A percentile compares a stretch with the other conserved stretches of the same genome.
Conservation (phyloP, 2,888 invertebrate species). For the Myopa tessellatipennis region DNA sequence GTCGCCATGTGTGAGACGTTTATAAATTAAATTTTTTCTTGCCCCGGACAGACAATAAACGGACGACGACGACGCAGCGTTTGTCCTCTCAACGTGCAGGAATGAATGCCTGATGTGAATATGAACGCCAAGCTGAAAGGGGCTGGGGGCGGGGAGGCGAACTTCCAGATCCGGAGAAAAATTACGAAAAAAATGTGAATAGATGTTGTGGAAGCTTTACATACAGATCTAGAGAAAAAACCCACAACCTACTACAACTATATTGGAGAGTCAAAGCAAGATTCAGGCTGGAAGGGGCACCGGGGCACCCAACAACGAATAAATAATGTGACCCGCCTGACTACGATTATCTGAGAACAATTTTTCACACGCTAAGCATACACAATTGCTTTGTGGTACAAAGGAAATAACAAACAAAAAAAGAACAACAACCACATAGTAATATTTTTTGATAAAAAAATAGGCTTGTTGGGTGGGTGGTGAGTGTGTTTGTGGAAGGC, state of each 20-base stretch:
- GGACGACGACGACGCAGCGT: constrained; percentile 17
- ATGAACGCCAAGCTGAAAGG: constrained; percentile 2
- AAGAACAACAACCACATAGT: neutral
- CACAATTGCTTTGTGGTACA: constrained; percentile 29
- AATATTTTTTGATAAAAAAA: neutral
- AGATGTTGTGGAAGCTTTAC: constrained; percentile 5
- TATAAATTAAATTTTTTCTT: constrained; percentile 37
- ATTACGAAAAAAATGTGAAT: constrained; percentile 10
- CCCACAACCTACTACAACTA: no score
- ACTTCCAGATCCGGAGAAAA: neutral
- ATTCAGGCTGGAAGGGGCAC: neutral
- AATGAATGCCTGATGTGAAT: constrained; percentile 35
- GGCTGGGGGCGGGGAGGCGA: neutral
- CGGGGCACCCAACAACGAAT: constrained; percentile 12
- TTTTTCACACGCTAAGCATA: constrained; percentile 64
- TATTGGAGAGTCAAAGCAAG: neutral
- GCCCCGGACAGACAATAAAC: constrained; percentile 26
- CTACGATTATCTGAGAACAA: constrained; percentile 64
- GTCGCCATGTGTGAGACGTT: constrained; percentile 38
- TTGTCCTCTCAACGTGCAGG: constrained; percentile 30
- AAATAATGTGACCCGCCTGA: constrained; percentile 64
- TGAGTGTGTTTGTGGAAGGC: constrained; percentile 31
- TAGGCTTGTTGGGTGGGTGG: neutral
- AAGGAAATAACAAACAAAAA: neutral
- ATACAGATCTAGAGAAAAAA: neutral